phyloP scores from a whole-genome alignment of 2,888 invertebrate species.

The Aphidius colemani region DNA sequence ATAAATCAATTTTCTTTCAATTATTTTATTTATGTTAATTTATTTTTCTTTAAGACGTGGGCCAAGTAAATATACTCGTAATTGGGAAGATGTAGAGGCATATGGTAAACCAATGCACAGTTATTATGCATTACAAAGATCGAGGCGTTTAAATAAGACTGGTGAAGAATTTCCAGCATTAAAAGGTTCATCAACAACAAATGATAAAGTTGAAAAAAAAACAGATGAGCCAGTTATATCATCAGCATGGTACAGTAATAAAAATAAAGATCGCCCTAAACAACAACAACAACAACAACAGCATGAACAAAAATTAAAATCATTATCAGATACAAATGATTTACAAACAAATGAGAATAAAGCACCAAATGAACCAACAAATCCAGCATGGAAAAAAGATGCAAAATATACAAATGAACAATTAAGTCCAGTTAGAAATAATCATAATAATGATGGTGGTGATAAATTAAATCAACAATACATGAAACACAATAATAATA shows the following conservation, averaged over 20 bases:
- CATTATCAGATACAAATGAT: conserved; percentile 33
- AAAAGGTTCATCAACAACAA: conserved; percentile 34
- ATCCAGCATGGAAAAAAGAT: conserved; percentile 53
- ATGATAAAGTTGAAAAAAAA: no score
- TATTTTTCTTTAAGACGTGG: conserved; percentile 69
- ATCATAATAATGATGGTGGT: conserved; percentile 40
- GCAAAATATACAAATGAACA: conserved; percentile 41
- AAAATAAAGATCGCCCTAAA: conserved; percentile 51
- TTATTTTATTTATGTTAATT: conserved; percentile 15
- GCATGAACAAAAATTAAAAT: conserved; percentile 48
- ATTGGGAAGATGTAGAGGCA: conserved; percentile 92
- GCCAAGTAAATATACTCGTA: conserved; percentile 88
- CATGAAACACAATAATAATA: conserved; percentile 28
- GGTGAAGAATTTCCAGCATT: conserved; percentile 68
- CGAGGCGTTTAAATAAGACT: conserved; percentile 51
- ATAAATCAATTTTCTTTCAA: neutral
- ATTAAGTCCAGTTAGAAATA: conserved; percentile 48
- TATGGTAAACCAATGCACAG: conserved; percentile 68
- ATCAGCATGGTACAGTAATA: conserved; percentile 58
- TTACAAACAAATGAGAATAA: conserved; percentile 53
- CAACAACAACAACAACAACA: conserved; percentile 46
- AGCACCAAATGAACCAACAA: conserved; percentile 50
- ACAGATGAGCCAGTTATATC: conserved; percentile 56
- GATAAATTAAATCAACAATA: conserved; percentile 35
- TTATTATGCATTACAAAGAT: conserved; percentile 35